Evolutionary conservation across 1,140 invertebrate species (phyloP).

Genomic region (Zaprionus capensis): DNA sequence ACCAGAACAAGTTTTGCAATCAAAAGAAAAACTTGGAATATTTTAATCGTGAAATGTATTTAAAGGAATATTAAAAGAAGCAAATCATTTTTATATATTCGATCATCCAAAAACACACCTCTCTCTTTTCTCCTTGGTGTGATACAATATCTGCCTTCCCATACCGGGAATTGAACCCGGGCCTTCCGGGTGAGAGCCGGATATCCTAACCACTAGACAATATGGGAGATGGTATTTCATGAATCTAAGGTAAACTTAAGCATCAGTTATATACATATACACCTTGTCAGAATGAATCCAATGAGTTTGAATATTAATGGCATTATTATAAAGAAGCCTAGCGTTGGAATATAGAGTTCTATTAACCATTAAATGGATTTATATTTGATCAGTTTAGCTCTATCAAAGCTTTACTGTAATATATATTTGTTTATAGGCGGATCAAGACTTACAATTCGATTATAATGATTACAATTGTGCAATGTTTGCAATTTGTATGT

Average conservation of each 20-base stretch:
- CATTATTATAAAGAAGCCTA: too few species aligned
- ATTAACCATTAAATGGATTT: too few species aligned
- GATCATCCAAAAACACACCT: neutral
- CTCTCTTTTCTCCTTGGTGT: too few species aligned
- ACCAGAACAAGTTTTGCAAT: neutral
- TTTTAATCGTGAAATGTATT: neutral
- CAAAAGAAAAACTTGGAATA: neutral
- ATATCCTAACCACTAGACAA: conserved; percentile 57
- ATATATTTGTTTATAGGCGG: neutral
- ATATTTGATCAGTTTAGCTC: neutral
- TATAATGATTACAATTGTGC: conserved; percentile 30
- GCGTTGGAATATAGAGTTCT: too few species aligned
- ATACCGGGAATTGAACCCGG: conserved; percentile 94
- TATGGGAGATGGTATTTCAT: conserved; percentile 27
- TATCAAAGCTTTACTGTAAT: neutral
- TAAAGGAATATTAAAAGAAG: neutral
- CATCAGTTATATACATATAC: neutral
- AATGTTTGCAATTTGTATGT: conserved; percentile 45
- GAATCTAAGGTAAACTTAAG: neutral
- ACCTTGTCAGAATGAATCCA: neutral
- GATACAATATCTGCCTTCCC: conserved; percentile 85
- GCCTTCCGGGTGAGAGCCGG: conserved; percentile 89
- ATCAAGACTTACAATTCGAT: neutral
- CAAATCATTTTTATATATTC: neutral
- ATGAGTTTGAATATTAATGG: neutral